Conservation (phyloP, 1,140 invertebrate species). For the Amyelois transitella region DNA sequence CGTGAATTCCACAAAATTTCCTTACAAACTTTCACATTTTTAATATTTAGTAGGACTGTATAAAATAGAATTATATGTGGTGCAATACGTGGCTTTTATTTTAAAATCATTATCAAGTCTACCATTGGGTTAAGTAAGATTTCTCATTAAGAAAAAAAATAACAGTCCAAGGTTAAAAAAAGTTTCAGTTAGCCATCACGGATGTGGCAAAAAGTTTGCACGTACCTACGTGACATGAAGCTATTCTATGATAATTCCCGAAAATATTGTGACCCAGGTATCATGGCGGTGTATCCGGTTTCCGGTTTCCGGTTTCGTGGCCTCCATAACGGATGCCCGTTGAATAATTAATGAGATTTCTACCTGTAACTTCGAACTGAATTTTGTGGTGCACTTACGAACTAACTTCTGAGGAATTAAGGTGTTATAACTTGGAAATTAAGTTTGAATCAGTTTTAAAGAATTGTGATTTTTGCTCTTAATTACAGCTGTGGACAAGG, state of each 20-base stretch:
- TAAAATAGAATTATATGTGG: no score
- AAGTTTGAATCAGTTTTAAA: no score
- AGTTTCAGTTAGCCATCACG: no score
- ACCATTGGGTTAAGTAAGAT: no score
- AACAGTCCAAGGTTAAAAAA: no score
- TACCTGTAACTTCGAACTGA: background rate
- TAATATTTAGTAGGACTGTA: background rate
- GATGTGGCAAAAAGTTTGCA: no score
- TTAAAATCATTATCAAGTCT: no score
- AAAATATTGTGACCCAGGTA: background rate
- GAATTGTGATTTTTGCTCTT: no score
- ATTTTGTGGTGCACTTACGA: background rate
- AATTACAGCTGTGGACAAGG: no score
- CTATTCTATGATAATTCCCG: background rate
- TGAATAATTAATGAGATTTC: background rate
- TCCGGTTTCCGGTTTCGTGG: background rate
- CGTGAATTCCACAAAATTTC: background rate
- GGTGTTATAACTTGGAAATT: background rate
- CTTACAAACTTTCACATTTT: background rate
- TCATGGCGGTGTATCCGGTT: background rate
- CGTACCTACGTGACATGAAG: no score
- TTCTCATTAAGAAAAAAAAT: no score
- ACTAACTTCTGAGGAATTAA: background rate
- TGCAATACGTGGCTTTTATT: no score
- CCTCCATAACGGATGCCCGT: background rate